Conservation (phyloP, 2,113 vertebrate genomes). For the Addax nasomaculatus region DNA sequence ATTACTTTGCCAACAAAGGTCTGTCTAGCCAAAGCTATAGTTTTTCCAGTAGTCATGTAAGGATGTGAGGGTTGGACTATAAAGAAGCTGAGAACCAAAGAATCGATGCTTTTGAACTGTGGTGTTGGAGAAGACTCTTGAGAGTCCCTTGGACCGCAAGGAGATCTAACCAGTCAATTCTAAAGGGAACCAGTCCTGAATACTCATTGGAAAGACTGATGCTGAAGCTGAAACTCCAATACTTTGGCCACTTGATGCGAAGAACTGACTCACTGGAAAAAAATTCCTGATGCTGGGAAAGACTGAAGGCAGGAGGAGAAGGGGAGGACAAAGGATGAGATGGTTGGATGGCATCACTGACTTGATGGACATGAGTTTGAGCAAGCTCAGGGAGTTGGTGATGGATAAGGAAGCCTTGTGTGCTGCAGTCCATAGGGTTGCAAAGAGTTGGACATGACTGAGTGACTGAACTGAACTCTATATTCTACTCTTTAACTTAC, state of each 20-base stretch:
- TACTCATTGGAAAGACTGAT: neutral
- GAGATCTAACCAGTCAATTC: neutral
- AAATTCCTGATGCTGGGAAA: neutral
- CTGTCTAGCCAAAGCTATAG: neutral
- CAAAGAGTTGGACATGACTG: accelerated
- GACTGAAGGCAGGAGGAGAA: neutral
- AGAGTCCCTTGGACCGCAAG: neutral
- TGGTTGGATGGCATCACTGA: neutral
- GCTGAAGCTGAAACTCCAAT: neutral
- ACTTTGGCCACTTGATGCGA: neutral
- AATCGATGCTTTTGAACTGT: neutral
- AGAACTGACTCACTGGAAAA: neutral
- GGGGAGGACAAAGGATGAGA: neutral
- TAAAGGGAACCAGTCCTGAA: neutral
- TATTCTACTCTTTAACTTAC: neutral
- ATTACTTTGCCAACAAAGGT: neutral
- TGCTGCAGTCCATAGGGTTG: neutral
- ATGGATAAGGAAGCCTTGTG: neutral
- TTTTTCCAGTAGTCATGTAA: neutral
- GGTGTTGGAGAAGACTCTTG: neutral
- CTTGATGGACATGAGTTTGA: neutral
- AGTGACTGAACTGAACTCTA: neutral
- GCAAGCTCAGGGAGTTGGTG: neutral
- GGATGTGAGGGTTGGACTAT: neutral
- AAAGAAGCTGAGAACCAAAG: neutral